These are phyloP conservation scores for Amphimallon solstitiale DNA, from an alignment of 2,888 invertebrate species.

Conservation along the genomic window DNA sequence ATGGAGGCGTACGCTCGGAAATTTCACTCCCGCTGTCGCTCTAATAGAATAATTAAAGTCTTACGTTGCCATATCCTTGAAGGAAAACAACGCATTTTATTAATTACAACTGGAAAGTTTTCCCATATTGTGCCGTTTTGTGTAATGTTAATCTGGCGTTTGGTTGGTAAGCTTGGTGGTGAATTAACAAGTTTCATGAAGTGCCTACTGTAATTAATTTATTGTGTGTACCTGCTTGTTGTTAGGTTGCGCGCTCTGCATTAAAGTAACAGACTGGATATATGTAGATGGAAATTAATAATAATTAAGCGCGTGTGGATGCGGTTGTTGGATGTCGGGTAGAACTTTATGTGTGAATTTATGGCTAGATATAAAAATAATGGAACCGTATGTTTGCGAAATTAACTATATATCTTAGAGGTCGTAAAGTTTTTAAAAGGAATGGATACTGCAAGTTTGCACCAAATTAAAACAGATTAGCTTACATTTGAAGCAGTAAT, in stretches of 20 bases:
- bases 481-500: too few relatives aligned
- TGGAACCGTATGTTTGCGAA: too few relatives aligned
- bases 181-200: conserved; percentile 39
- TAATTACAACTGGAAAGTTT: background rate
- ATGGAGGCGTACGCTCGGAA: background rate
- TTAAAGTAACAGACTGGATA: conserved; percentile 8
- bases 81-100: conserved; percentile 22
- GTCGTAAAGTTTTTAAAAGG: too few relatives aligned
- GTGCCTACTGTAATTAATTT: conserved; percentile 39
- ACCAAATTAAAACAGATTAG: too few relatives aligned
- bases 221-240: conserved; percentile 40
- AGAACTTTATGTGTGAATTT: too few relatives aligned
- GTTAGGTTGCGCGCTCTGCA: conserved; percentile 14
- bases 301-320: conserved; percentile 14
- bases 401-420: too few relatives aligned
- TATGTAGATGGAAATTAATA: conserved; percentile 13
- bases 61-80: conserved; percentile 7
- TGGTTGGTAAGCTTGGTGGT: conserved; percentile 12
- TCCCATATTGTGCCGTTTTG: conserved; percentile 1
- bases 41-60: conserved; percentile 22
- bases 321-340: background rate
- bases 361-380: too few relatives aligned
- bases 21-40: conserved; percentile 9
- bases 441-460: too few relatives aligned
- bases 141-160: conserved; percentile 35